Percentiles rank a stretch among this genome's conserved stretches.
Evolutionary conservation across 1,140 invertebrate genomes (phyloP).

Genomic region (Leptopilina clavipes): DNA sequence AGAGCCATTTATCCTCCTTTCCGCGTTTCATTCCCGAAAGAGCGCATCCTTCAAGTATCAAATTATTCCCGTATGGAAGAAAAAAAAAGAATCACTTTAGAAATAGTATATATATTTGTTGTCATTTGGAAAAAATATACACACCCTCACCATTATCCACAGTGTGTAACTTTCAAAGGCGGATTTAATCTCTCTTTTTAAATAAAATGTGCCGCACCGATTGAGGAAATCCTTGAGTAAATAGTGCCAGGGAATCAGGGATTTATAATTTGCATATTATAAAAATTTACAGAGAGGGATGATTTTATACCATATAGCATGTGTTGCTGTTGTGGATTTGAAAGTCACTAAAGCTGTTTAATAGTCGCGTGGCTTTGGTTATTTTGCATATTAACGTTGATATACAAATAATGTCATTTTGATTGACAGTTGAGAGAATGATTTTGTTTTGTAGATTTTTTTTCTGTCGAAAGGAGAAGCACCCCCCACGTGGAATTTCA

Average conservation of each 20-base stretch:
- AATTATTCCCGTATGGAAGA: neutral
- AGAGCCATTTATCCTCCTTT: slow-evolving; percentile 61
- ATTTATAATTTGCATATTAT: slow-evolving; percentile 28
- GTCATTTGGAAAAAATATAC: neutral
- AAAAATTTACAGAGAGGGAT: neutral
- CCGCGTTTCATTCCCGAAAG: slow-evolving; percentile 57
- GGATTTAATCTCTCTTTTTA: slow-evolving; percentile 22
- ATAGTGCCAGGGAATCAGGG: neutral
- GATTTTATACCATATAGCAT: slow-evolving; percentile 9
- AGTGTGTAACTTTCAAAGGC: neutral
- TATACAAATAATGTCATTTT: no score
- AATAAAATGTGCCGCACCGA: neutral
- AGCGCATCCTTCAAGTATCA: slow-evolving; percentile 20
- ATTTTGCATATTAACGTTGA: no score
- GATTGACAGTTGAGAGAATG: no score
- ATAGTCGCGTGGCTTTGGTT: no score
- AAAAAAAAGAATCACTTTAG: neutral
- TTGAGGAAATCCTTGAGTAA: slow-evolving; percentile 28
- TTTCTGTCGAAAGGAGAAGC: no score
- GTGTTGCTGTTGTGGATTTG: neutral
- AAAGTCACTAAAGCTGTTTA: neutral
- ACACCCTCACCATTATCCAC: neutral
- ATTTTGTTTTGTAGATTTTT: no score
- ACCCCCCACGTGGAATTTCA: no score
- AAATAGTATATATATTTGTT: neutral